phyloP scores from a whole-genome alignment of 2,888 invertebrate genomes.

The Patella caerulea region DNA sequence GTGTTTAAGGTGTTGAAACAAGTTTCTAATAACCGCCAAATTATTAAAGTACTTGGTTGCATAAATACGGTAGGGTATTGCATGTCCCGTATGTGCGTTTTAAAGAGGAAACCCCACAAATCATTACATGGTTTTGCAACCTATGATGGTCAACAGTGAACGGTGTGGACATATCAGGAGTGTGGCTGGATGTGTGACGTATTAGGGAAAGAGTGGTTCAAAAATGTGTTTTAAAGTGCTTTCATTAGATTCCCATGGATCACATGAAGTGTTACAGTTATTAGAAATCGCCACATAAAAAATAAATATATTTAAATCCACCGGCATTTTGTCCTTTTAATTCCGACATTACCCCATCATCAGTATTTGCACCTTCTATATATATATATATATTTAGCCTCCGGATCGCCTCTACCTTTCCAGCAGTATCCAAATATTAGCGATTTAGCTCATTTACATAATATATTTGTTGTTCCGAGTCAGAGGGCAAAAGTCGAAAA shows the following conservation, averaged over 20 bases:
- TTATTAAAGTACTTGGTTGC: slow-evolving; percentile 15
- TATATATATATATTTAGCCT: too few relatives aligned
- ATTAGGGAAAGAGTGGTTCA: neutral
- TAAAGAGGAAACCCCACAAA: slow-evolving; percentile 17
- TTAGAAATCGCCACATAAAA: slow-evolving; percentile 10
- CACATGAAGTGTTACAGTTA: slow-evolving; percentile 15
- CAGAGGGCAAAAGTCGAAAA: too few relatives aligned
- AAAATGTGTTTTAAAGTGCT: neutral
- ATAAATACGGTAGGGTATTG: slow-evolving; percentile 11
- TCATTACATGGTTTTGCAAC: slow-evolving; percentile 8
- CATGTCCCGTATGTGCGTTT: slow-evolving; percentile 1
- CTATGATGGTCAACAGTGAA: neutral
- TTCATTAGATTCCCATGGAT: neutral
- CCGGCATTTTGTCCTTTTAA: slow-evolving; percentile 36
- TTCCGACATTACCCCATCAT: slow-evolving; percentile 21
- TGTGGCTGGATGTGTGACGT: too few relatives aligned
- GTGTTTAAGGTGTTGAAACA: too few relatives aligned
- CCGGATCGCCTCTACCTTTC: too few relatives aligned
- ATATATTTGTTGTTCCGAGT: too few relatives aligned
- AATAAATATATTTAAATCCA: slow-evolving; percentile 36
- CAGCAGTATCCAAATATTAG: too few relatives aligned
- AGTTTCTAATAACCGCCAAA: slow-evolving; percentile 6
- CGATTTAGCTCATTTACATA: too few relatives aligned
- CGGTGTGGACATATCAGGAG: neutral
- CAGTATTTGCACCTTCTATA: too few relatives aligned